Percentiles rank a stretch among this genome's conserved stretches.
Conservation (phyloP, 2,113 vertebrate genomes). For the Ciconia stormi region DNA sequence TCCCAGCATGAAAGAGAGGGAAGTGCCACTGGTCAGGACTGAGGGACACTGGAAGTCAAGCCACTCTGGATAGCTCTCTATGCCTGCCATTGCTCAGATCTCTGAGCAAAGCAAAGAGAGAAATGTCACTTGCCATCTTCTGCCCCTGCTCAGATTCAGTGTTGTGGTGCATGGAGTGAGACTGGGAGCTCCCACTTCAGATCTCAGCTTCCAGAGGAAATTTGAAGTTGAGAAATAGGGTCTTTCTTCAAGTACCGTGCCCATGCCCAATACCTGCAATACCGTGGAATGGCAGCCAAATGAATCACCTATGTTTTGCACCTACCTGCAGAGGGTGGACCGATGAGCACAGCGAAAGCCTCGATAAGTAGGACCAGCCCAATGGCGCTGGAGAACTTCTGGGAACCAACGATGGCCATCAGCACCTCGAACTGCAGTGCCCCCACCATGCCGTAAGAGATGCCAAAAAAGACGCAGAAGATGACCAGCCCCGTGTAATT, state of each 20-base stretch:
- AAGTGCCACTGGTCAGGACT: neutral
- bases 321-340: slow-evolving; percentile 80
- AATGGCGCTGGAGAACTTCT: slow-evolving; percentile 79
- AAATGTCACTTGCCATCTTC: neutral
- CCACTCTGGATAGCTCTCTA: neutral
- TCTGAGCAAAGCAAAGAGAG: neutral
- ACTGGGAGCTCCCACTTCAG: neutral
- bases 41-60: neutral
- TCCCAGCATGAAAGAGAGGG: neutral
- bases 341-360: slow-evolving; percentile 78
- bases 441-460: slow-evolving; percentile 83
- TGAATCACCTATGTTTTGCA: accelerated
- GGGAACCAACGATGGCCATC: slow-evolving; percentile 77
- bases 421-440: slow-evolving; percentile 83
- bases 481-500: slow-evolving; percentile 72
- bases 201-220: neutral
- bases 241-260: neutral
- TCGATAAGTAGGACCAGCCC: slow-evolving; percentile 79
- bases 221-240: neutral
- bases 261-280: neutral
- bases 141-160: neutral
- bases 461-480: slow-evolving; percentile 81
- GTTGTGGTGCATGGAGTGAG: neutral
- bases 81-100: neutral
- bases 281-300: neutral